phyloP scores from a whole-genome alignment of 2,113 vertebrate genomes.

The Phocoena sinus region DNA sequence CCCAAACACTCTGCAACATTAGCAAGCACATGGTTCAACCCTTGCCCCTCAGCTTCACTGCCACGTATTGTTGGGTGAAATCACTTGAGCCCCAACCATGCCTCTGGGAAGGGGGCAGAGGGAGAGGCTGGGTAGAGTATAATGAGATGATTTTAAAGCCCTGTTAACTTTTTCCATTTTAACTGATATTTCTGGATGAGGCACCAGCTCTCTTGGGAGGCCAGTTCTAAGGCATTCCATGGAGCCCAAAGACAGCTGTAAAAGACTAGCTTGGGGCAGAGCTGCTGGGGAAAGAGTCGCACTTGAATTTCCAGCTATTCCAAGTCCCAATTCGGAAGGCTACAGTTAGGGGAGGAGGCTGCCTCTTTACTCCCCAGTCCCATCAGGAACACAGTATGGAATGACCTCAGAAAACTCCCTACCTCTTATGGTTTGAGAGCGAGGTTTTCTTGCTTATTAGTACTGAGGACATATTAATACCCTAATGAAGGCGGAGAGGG shows the following conservation, averaged over 20 bases:
- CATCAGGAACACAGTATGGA: background rate
- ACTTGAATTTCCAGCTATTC: slow-evolving; percentile 24
- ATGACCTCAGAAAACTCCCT: background rate
- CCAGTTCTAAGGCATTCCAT: slow-evolving; percentile 54
- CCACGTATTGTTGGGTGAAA: slow-evolving; percentile 26
- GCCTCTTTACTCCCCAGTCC: background rate
- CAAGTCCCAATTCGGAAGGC: background rate
- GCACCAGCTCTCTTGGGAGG: slow-evolving; percentile 50
- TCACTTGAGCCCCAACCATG: background rate
- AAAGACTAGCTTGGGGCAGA: slow-evolving; percentile 42
- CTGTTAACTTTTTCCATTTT: slow-evolving; percentile 66
- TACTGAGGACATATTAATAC: background rate
- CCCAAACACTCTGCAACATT: background rate
- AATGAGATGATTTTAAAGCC: slow-evolving; percentile 57
- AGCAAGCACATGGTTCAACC: background rate
- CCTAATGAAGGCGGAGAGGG: background rate
- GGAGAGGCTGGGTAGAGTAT: background rate
- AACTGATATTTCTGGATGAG: slow-evolving; percentile 60
- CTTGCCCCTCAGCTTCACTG: background rate
- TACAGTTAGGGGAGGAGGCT: background rate
- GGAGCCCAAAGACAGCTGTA: slow-evolving; percentile 35
- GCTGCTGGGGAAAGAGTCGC: slow-evolving; percentile 1
- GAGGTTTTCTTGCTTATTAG: background rate
- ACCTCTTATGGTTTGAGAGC: background rate
- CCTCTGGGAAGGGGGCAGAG: background rate